Conservation (phyloP, 2,797 vertebrate genomes). For the Schizopygopsis malacanthus region DNA sequence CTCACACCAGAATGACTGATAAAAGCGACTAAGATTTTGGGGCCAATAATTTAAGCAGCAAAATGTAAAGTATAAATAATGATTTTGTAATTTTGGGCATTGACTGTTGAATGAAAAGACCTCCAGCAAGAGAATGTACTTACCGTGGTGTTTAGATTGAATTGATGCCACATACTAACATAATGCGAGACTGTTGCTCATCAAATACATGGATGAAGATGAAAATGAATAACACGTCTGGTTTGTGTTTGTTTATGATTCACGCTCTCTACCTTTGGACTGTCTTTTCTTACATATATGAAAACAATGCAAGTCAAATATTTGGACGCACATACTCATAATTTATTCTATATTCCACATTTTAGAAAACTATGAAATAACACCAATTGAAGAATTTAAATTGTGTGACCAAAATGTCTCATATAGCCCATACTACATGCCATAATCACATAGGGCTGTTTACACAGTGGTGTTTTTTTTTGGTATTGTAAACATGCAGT, state of each 20-base stretch:
- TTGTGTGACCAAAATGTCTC: not conserved
- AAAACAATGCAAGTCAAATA: not conserved
- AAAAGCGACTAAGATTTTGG: not conserved
- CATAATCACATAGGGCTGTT: too few relatives aligned
- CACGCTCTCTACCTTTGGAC: not conserved
- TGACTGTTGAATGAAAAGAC: constrained; percentile 61
- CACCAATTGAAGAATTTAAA: not conserved
- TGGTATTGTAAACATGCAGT: not conserved
- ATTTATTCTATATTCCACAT: not conserved
- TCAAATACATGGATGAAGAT: constrained; percentile 72
- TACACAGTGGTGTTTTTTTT: too few relatives aligned
- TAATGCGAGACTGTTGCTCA: constrained; percentile 63
- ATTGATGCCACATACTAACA: constrained; percentile 54
- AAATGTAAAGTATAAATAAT: constrained; percentile 14
- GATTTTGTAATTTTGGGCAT: constrained; percentile 52
- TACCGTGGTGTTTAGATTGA: constrained; percentile 57
- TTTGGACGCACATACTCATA: not conserved
- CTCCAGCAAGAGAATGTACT: constrained; percentile 60
- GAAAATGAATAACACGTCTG: constrained; percentile 44
- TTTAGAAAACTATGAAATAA: not conserved
- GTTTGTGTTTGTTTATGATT: constrained; percentile 49
- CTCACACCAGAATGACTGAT: not conserved
- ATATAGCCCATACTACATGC: not conserved
- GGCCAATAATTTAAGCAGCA: constrained; percentile 23
- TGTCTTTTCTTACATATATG: not conserved